Conservation (phyloP, 2,113 vertebrate species). For the Tichodroma muraria region DNA sequence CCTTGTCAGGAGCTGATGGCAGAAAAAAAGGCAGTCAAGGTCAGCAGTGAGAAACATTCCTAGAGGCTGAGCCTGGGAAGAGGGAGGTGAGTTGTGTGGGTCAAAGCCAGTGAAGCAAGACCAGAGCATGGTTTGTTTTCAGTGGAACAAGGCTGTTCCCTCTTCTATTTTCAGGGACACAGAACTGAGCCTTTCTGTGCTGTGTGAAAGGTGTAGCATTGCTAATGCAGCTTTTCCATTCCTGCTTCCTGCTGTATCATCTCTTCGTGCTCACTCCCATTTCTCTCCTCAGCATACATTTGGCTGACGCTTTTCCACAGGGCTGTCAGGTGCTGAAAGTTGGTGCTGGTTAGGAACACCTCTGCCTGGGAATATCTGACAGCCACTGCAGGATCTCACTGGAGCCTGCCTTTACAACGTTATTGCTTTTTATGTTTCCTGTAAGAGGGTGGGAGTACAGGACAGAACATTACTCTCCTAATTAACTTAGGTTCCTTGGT, state of each 20-base stretch:
- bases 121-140: not conserved
- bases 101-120: not conserved
- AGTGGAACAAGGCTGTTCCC: not conserved
- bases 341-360: not conserved
- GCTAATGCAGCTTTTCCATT: not conserved
- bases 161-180: not conserved
- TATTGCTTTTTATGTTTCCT: constrained; percentile 48
- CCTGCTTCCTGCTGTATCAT: not conserved
- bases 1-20: not conserved
- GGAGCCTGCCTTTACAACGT: not conserved
- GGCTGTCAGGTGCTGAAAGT: not conserved
- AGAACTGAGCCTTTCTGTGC: not conserved
- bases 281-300: not conserved
- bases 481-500: constrained; percentile 57
- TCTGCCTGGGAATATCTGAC: not conserved
- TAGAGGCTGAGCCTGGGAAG: not conserved
- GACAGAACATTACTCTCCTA: constrained; percentile 57
- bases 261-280: not conserved
- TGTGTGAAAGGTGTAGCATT: not conserved
- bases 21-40: not conserved
- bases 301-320: not conserved
- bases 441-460: constrained; percentile 40
- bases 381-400: not conserved
- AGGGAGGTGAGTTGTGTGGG: not conserved
- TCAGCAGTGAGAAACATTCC: not conserved